phyloP scores from a whole-genome alignment of 2,797 vertebrate species.

The Platalea minor region DNA sequence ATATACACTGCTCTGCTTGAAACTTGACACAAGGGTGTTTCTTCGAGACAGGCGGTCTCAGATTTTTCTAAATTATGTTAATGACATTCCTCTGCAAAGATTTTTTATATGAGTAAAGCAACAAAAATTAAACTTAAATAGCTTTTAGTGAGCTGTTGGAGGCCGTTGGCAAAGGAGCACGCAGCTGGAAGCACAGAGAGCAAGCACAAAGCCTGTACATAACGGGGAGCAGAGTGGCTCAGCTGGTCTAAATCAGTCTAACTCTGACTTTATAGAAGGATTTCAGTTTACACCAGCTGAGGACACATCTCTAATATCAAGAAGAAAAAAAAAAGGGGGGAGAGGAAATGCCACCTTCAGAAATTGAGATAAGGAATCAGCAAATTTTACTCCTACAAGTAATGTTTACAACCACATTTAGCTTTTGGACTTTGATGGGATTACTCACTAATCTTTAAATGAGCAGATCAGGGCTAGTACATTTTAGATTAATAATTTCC shows the following conservation, averaged over 20 bases:
- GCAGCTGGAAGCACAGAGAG: background rate
- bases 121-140: background rate
- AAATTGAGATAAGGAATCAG: background rate
- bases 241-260: background rate
- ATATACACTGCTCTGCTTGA: background rate
- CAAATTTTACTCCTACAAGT: background rate
- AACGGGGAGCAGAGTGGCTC: background rate
- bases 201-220: background rate
- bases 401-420: background rate
- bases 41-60: background rate
- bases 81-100: background rate
- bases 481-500: background rate
- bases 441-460: conserved; percentile 10
- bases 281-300: background rate
- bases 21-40: background rate
- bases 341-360: background rate
- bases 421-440: background rate
- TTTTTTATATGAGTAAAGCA: background rate
- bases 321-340: background rate
- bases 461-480: background rate
- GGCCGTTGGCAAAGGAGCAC: rapidly evolving
- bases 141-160: background rate
- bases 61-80: background rate
- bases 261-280: background rate
- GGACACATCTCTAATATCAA: background rate